Percentiles rank a stretch among this genome's conserved stretches.
These are phyloP conservation scores for Scomber scombrus DNA, from an alignment of 2,113 vertebrate species.

Conservation along the genomic window DNA sequence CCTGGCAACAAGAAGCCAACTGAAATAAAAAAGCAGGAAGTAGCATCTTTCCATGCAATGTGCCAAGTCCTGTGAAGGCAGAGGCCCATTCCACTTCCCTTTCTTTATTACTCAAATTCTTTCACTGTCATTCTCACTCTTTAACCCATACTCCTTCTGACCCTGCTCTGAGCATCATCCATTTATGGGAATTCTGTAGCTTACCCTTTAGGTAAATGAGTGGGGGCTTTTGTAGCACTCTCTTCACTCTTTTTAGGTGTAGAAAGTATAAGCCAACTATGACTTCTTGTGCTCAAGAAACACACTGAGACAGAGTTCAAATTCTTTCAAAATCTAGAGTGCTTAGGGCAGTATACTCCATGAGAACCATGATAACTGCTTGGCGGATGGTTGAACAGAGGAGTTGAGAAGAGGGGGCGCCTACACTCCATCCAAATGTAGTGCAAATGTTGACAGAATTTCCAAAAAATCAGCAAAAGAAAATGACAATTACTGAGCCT, in stretches of 20 bases:
- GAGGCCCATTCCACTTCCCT: slow-evolving; percentile 38
- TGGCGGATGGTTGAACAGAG: too few relatives aligned
- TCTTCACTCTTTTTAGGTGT: background rate
- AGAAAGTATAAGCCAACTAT: background rate
- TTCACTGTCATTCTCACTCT: slow-evolving; percentile 17
- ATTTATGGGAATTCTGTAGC: background rate
- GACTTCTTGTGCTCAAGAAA: background rate
- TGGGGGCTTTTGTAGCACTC: background rate
- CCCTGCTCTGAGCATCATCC: background rate
- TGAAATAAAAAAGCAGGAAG: slow-evolving; percentile 74
- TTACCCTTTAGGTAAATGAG: background rate
- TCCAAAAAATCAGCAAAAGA: too few relatives aligned
- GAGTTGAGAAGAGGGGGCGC: too few relatives aligned
- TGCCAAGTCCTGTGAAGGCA: slow-evolving; percentile 47
- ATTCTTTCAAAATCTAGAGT: background rate
- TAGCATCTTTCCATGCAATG: slow-evolving; percentile 53
- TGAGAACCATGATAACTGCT: too few relatives aligned
- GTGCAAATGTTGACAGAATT: too few relatives aligned
- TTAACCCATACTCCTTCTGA: background rate
- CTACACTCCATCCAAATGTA: too few relatives aligned
- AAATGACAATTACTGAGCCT: too few relatives aligned
- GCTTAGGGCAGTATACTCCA: background rate
- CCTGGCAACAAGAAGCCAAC: slow-evolving; percentile 51
- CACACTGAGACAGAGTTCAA: background rate
- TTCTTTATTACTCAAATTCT: slow-evolving; percentile 22